Conservation (phyloP, 2,888 invertebrate species). For the Odiellus spinosus region DNA sequence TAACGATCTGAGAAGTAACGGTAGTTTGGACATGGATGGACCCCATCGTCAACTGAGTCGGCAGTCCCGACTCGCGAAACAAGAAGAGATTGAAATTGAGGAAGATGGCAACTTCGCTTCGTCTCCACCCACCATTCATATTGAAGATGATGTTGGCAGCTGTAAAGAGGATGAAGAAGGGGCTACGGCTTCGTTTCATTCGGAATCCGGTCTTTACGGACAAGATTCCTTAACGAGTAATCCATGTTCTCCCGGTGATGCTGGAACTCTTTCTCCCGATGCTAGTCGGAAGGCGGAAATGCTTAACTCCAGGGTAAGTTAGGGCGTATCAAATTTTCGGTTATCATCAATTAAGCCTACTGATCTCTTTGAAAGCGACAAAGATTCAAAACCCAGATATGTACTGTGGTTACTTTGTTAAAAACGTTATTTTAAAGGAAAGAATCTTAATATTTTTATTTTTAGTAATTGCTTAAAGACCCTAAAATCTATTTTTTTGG, state of each 20-base stretch:
- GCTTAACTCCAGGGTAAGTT: slow-evolving; percentile 8
- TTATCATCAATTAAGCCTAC: too few species aligned
- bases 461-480: too few species aligned
- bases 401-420: too few species aligned
- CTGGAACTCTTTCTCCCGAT: slow-evolving; percentile 10
- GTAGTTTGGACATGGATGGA: slow-evolving; percentile 7
- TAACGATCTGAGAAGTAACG: not conserved
- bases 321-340: not conserved
- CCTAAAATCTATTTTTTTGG: too few species aligned
- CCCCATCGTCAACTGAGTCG: slow-evolving; percentile 7
- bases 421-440: too few species aligned
- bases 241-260: slow-evolving; percentile 5
- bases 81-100: slow-evolving; percentile 16
- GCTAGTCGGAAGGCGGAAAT: slow-evolving; percentile 5
- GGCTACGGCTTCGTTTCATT: slow-evolving; percentile 6
- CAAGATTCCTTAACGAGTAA: slow-evolving; percentile 1
- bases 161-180: slow-evolving; percentile 5
- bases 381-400: too few species aligned
- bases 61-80: slow-evolving; percentile 15
- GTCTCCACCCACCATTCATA: slow-evolving; percentile 16
- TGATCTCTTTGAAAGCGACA: too few species aligned
- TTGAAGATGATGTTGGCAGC: slow-evolving; percentile 14
- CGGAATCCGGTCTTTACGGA: not conserved
- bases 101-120: slow-evolving; percentile 9
- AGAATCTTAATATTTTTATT: too few species aligned